Evolutionary conservation across 2,888 invertebrate genomes (phyloP), one percentile per base, ranked within the genome.

Genomic region (Melolontha melolontha): DNA sequence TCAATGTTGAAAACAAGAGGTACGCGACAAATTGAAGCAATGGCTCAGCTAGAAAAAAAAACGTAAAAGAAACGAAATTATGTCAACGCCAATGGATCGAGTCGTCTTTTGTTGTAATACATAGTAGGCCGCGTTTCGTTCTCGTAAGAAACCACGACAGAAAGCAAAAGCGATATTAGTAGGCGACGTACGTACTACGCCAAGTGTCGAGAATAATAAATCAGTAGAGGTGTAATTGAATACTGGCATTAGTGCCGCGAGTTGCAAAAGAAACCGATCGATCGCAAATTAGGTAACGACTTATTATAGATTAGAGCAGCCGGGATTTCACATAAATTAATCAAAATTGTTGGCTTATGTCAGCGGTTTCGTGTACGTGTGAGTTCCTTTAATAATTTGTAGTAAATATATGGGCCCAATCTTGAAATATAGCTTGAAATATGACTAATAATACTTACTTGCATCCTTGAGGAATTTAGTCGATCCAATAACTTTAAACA

Each of bases 141-240:
- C 34, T 29, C 1, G 14, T 1, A 34, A 10, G 42, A 44, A 17
- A 12, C 12, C 8, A 27, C 59, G 44, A 59, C 44, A 10, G 59
- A 59, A 59, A 59, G 59, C 44, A 59, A 59, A 44, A 44, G 44
- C 27, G 44, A 59, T 22, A 59, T 59, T 59, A 44, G 59, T 44
- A 59, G 44, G 59, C 59, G 27, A 59, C 44, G 34, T 59, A 11
- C 27, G 29, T 42, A 8, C 44, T 42, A 29, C 27, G 22, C 11
- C 14, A 12, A 44, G 22, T 29, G 27, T 59, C 1, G 29, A 12
- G 59, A 59, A 59, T 59, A 59, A 59, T 59, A 59, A 55, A 59
- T 44, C 44, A 44, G 16, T 14, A 55, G 39, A 22, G 11, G 16
- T 41, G 55, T 55, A 41, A 55, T 42, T 41, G 55, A 55, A 55